Base-by-base conservation (phyloP, 2,113 vertebrate genomes). In the Polypterus bichir region DNA sequence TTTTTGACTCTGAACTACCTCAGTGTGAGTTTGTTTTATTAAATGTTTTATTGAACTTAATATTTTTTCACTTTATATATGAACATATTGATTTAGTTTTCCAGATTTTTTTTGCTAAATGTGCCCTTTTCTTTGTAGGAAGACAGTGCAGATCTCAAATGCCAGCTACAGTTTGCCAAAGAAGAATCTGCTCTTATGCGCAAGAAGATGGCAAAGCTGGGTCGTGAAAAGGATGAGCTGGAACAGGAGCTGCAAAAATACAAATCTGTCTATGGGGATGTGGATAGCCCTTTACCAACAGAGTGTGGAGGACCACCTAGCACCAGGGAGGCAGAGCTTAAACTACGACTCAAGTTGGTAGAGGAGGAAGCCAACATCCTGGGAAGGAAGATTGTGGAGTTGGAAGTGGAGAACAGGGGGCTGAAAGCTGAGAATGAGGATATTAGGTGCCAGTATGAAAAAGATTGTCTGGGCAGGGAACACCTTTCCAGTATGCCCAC, bases 321-420 rank as follows among this genome's bases (percentile, higher is more conserved):
- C 72, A 94, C 93, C 4, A 82, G 95, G 11, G 96, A 99, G 73
- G 94, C 94, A 0, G 96, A 99, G 76, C 79, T 99, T 11, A 91
- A 94, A n/a, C 76, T 99, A 59, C 83, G 95, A 3, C 88, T 98
- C 60, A 93, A 92, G 75, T 74, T 99, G 71, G 96, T 99, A 53
- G 96, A 99, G 65, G 96, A 98, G 64, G 96, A 99, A 74, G 96
- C 96, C 9, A 97, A 93, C 83, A 97, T 98, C 69, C 70, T 99
- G 63, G 93, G 96, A 46, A 81, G 96, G 2, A 99, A 99, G 82
- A 94, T 98, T 0, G 95, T 99, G 68, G 96, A 99, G 76, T 80
- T 99, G 68, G 96, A 99, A 64, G 93, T 99, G 68, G 96, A 99
- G 78, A 99, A 97, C 71, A 87, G 96, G 44, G 94, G 94, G 58